phyloP scores from a whole-genome alignment of 1,140 invertebrate species.

The Drosophila nigrodunni region DNA sequence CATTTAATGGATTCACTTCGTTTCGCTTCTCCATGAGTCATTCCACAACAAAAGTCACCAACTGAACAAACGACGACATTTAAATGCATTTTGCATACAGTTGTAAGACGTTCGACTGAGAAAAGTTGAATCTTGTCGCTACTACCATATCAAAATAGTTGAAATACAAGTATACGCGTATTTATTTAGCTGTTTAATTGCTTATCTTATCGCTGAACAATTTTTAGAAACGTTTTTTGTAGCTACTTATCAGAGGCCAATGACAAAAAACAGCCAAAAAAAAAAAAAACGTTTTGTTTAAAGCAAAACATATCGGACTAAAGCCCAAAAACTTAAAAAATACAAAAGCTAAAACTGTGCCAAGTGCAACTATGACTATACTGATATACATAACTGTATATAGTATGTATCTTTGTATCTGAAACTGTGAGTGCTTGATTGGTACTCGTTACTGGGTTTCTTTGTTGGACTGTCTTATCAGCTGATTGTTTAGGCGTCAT shows the following conservation, averaged over 20 bases:
- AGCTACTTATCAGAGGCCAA: conserved; percentile 17
- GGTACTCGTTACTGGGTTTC: not conserved
- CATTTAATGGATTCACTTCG: not conserved
- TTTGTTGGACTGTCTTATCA: conserved; percentile 37
- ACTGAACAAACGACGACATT: not conserved
- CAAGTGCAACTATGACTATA: conserved; percentile 5
- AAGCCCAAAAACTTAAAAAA: not conserved
- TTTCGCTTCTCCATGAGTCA: not conserved
- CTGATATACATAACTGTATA: not conserved
- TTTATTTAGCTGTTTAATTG: conserved; percentile 13
- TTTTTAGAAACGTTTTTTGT: not conserved
- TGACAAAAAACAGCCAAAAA: not conserved
- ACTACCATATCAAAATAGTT: conserved; percentile 8
- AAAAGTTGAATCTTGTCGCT: not conserved
- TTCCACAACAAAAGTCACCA: not conserved
- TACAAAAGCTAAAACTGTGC: not conserved
- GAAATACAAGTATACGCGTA: conserved; percentile 1
- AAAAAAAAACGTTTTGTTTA: not conserved
- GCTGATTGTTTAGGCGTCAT: conserved; percentile 48
- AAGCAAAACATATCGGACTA: not conserved
- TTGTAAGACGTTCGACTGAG: not conserved
- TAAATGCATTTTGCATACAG: conserved; percentile 10
- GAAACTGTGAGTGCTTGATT: not conserved
- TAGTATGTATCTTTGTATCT: conserved; percentile 7
- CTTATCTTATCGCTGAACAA: conserved; percentile 8